Base-by-base conservation (phyloP, 2,888 invertebrate species). In the Tenthredo livida region DNA sequence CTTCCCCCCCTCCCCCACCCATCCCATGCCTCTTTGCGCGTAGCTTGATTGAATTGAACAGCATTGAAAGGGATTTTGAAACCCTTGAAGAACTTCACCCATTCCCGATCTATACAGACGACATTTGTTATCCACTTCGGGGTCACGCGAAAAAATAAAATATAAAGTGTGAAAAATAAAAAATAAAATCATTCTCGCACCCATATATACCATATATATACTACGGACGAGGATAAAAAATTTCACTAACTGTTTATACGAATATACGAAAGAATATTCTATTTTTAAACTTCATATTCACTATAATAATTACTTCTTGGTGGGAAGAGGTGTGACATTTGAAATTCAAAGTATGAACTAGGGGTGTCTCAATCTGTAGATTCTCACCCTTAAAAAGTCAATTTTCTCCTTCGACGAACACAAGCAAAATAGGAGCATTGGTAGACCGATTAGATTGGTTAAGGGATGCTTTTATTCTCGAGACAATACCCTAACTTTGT, bases 61-160 rank as follows among this genome's bases (percentile, higher is more conserved):
- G 61, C 58, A 80, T 80, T 80, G 80, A 80, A 61, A 80, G 80
- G 80, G 80, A 80, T 37, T 80, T 80, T 61, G 58, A 80, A 61
- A 80, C 61, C 80, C 80, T 80, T 80, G 80, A 80, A 33, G 80
- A 61, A 37, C 50, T 37, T 80, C 21, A 73, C 40, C 73, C 40
- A n/a, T 10, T 7, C n/a, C 73, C 73, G 43, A 43, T 43, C n/a
- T 21, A 43, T 47, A n/a, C 43, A 25, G 73, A 77, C 47, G 47
- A 54, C 54, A 77, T 50, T 47, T 77, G 54, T 80, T 40, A 40
- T 61, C 61, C 40, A 50, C 29, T 15, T 21, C 33, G 37, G 58
- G 37, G 37, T 58, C 25, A n/a, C 61, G n/a, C 2, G 9, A 5
- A 77, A 50, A 17, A 77, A 54, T 10, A 54, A 6, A 54, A n/a